Conservation (phyloP, 1,140 invertebrate genomes). For the Hermatobates lingyangjiaoensis region DNA sequence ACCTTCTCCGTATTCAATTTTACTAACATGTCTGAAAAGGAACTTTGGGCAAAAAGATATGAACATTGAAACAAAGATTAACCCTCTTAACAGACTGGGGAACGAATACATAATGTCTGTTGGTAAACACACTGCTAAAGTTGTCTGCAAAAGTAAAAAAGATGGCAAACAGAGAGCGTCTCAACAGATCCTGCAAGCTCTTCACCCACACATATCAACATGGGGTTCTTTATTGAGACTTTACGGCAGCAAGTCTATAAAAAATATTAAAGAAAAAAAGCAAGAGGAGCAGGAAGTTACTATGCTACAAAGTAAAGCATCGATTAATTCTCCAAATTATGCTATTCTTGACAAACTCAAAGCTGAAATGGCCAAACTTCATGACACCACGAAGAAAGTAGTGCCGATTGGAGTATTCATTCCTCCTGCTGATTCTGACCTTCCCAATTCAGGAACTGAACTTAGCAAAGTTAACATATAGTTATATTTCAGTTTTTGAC, state of each 20-base stretch:
- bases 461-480: slow-evolving; percentile 12
- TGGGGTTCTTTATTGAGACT: slow-evolving; percentile 85
- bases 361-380: slow-evolving; percentile 69
- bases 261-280: slow-evolving; percentile 86
- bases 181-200: slow-evolving; percentile 75
- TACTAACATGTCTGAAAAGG: slow-evolving; percentile 75
- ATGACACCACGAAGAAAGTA: slow-evolving; percentile 21
- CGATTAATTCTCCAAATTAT: slow-evolving; percentile 79
- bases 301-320: slow-evolving; percentile 70
- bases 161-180: slow-evolving; percentile 94
- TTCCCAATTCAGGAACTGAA: slow-evolving; percentile 11
- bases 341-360: slow-evolving; percentile 81
- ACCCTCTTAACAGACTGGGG: slow-evolving; percentile 73
- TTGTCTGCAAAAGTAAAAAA: slow-evolving; percentile 83
- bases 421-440: slow-evolving; percentile 5
- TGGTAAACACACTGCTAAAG: slow-evolving; percentile 75
- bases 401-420: slow-evolving; percentile 12
- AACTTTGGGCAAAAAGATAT: slow-evolving; percentile 83
- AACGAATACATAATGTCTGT: slow-evolving; percentile 91
- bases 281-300: slow-evolving; percentile 87
- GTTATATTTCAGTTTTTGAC: too few relatives aligned
- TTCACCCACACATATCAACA: slow-evolving; percentile 83
- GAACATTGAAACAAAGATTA: slow-evolving; percentile 72
- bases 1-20: slow-evolving; percentile 80
- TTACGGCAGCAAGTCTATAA: slow-evolving; percentile 82